These are phyloP conservation scores for Amblyjoppa fuscipennis DNA, from an alignment of 2,888 invertebrate species.

Conservation along the genomic window DNA sequence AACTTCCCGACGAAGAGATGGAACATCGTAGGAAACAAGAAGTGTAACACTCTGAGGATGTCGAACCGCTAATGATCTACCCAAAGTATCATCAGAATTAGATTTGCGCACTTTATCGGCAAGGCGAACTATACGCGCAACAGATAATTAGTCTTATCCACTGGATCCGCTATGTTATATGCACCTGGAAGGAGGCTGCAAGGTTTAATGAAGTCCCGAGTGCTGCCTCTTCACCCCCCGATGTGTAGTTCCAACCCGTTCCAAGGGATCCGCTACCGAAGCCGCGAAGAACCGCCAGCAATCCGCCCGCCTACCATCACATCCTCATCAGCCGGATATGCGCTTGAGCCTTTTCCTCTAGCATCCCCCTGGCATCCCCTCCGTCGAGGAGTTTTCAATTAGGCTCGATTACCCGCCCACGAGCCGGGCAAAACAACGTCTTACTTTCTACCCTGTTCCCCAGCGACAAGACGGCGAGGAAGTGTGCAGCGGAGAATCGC, in stretches of 20 bases:
- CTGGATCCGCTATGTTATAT: constrained; percentile 47
- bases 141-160: constrained; percentile 55
- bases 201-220: constrained; percentile 57
- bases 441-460: constrained; percentile 19
- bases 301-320: constrained; percentile 45
- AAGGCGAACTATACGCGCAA: constrained; percentile 21
- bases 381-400: constrained; percentile 64
- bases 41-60: not conserved
- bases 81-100: not conserved
- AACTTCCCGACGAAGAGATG: too few relatives aligned
- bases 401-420: constrained; percentile 63
- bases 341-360: constrained; percentile 28
- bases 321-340: not conserved
- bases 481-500: constrained; percentile 27
- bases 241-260: constrained; percentile 34
- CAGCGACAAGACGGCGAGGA: constrained; percentile 2
- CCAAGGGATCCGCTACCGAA: constrained; percentile 42
- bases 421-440: constrained; percentile 50
- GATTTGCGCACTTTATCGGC: constrained; percentile 6
- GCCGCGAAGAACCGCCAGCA: constrained; percentile 36
- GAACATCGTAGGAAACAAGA: too few relatives aligned
- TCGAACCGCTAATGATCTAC: constrained; percentile 19
- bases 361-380: not conserved
- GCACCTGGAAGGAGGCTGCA: constrained; percentile 40
- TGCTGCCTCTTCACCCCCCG: not conserved